phyloP scores from a whole-genome alignment of 2,888 invertebrate species.

The Lasiommata megera region DNA sequence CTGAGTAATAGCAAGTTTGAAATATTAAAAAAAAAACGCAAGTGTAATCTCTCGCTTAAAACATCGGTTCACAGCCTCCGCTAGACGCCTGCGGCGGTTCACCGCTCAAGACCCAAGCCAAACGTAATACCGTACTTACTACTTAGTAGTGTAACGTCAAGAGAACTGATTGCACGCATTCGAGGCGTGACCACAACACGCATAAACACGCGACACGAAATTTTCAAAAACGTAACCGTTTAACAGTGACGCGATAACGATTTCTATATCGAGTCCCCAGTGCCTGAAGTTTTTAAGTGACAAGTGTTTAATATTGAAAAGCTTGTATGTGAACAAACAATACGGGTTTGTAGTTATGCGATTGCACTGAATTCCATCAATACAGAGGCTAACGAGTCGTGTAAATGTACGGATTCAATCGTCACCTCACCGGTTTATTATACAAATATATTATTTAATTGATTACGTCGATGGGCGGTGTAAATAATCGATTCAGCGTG shows the following conservation, averaged over 20 bases:
- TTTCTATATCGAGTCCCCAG: constrained; percentile 9
- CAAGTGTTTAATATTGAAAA: constrained; percentile 1
- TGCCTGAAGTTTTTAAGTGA: constrained; percentile 24
- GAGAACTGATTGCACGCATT: constrained; percentile 62
- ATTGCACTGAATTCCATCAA: constrained; percentile 35
- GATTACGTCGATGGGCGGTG: constrained; percentile 1
- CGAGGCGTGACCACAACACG: constrained; percentile 26
- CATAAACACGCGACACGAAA: constrained; percentile 20
- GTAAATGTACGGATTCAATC: constrained; percentile 29
- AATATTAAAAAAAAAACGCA: neutral
- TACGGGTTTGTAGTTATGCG: constrained; percentile 32
- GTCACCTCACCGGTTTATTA: constrained; percentile 21
- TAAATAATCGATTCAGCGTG: constrained; percentile 24
- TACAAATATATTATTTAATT: constrained; percentile 8
- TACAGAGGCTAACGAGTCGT: constrained; percentile 35
- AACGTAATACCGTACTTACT: constrained; percentile 31
- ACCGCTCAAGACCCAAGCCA: constrained; percentile 35
- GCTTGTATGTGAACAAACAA: constrained; percentile 29
- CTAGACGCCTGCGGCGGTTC: constrained; percentile 43
- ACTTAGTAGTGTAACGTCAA: constrained; percentile 58
- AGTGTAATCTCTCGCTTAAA: constrained; percentile 40
- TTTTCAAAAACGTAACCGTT: constrained; percentile 34
- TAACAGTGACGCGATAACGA: constrained; percentile 23
- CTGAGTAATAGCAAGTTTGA: no score
- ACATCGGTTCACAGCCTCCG: constrained; percentile 37